Conservation (phyloP, 2,888 invertebrate genomes). For the Lymantria monacha region DNA sequence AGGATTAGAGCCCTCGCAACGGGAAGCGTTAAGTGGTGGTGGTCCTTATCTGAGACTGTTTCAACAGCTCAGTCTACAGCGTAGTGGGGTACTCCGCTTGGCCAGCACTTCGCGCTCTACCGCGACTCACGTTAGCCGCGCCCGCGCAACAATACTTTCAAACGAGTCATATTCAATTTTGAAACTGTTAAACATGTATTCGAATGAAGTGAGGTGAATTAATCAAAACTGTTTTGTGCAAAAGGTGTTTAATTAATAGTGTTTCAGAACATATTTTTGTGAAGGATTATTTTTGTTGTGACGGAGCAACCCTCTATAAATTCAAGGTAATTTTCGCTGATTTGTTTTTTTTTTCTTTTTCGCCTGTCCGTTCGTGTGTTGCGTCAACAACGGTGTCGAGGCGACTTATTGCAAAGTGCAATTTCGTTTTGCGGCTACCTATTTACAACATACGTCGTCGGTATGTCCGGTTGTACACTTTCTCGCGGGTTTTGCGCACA, state of each 20-base stretch:
- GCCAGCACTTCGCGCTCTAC: conserved; percentile 59
- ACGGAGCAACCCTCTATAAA: conserved; percentile 49
- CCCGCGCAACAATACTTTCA: conserved; percentile 59
- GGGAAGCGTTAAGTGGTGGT: conserved; percentile 60
- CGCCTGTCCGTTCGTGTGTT: conserved; percentile 36
- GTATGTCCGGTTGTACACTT: conserved; percentile 54
- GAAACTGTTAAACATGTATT: conserved; percentile 63
- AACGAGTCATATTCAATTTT: conserved; percentile 42
- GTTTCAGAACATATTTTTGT: conserved; percentile 44
- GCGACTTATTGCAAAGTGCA: conserved; percentile 57
- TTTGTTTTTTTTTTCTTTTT: conserved; percentile 32
- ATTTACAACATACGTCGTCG: conserved; percentile 65
- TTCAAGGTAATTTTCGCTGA: conserved; percentile 58
- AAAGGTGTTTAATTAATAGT: conserved; percentile 41
- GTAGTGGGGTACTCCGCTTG: conserved; percentile 59
- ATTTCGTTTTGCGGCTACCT: conserved; percentile 57
- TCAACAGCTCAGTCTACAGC: conserved; percentile 47
- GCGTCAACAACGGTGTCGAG: conserved; percentile 49
- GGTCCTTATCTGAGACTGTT: conserved; percentile 71
- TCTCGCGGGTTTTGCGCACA: conserved; percentile 51
- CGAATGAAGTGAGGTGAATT: conserved; percentile 69
- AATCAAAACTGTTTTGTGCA: conserved; percentile 41
- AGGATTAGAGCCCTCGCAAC: conserved; percentile 67
- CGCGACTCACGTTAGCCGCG: conserved; percentile 60
- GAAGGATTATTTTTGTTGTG: conserved; percentile 55